phyloP scores from a whole-genome alignment of 2,888 invertebrate genomes.

The Campopleginae sp. region DNA sequence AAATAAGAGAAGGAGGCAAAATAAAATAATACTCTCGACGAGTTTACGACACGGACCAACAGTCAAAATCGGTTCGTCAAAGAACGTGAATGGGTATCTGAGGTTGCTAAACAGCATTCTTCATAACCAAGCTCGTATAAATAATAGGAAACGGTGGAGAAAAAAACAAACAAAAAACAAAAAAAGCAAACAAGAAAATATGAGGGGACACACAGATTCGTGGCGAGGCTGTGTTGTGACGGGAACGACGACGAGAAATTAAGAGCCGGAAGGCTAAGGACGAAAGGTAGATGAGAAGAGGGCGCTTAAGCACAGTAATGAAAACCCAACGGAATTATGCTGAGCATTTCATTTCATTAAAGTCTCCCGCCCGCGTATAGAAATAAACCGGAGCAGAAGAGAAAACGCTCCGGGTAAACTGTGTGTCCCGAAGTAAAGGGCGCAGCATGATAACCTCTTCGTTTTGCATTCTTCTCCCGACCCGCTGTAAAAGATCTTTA shows the following conservation, averaged over 20 bases:
- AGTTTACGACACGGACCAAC: too few species aligned
- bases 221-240: constrained; percentile 27
- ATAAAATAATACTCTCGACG: too few species aligned
- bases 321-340: constrained; percentile 69
- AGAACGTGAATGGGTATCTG: background rate
- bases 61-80: background rate
- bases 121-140: background rate
- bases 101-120: background rate
- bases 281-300: constrained; percentile 35
- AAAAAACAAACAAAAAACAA: background rate
- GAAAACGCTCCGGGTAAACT: constrained; percentile 28
- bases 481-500: constrained; percentile 31
- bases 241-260: constrained; percentile 56
- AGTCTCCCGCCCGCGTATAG: constrained; percentile 52
- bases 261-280: constrained; percentile 47
- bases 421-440: constrained; percentile 46
- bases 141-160: too few species aligned
- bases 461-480: constrained; percentile 37
- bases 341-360: constrained; percentile 71
- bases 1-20: too few species aligned
- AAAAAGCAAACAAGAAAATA: background rate
- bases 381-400: constrained; percentile 61
- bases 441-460: constrained; percentile 40
- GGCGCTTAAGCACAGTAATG: constrained; percentile 66
- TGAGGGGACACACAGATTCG: constrained; percentile 55